Evolutionary conservation across 2,113 vertebrate species (phyloP).

Genomic region (Ranitomeya variabilis): DNA sequence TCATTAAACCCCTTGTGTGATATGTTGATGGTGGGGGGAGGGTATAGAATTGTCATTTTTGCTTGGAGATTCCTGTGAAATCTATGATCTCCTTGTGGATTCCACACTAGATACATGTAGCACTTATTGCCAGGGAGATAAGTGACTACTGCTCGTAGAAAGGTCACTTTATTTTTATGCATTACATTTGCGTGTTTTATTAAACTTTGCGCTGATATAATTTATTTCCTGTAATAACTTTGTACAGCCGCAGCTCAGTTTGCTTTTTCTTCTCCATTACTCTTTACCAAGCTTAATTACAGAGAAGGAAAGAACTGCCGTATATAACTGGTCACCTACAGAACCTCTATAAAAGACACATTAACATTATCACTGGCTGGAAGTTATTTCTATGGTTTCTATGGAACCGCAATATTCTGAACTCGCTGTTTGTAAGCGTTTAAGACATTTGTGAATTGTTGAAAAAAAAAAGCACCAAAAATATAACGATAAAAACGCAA

Average conservation of each 20-base stretch:
- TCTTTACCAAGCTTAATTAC: background rate
- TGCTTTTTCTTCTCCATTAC: background rate
- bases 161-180: conserved; percentile 41
- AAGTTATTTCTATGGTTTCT: background rate
- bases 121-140: conserved; percentile 28
- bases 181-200: conserved; percentile 3
- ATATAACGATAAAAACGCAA: background rate
- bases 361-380: background rate
- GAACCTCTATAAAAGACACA: background rate
- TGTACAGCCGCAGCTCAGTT: background rate
- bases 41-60: background rate
- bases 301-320: background rate
- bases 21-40: background rate
- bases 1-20: background rate
- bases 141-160: conserved; percentile 30
- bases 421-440: background rate
- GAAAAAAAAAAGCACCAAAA: background rate
- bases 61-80: background rate
- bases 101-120: background rate
- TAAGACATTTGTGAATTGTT: background rate
- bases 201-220: background rate
- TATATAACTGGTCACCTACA: background rate
- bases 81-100: background rate
- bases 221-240: background rate
- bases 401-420: background rate